Evolutionary conservation across 2,797 vertebrate species (phyloP), one percentile per base, ranked within the genome.

Genomic region (Varecia variegata): DNA sequence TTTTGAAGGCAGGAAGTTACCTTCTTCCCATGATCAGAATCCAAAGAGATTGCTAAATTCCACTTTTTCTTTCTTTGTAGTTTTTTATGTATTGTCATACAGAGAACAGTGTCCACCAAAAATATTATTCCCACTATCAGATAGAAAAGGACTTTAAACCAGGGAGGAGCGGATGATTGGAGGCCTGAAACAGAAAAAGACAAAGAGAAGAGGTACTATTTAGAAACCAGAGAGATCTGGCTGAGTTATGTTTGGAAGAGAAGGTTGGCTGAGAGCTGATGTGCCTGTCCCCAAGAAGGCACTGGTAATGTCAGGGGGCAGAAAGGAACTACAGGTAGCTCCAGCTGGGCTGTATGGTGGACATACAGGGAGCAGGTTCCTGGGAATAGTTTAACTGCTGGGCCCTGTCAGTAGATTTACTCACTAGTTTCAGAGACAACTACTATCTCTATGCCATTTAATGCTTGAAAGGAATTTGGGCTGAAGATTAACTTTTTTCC

Each of bases 91-190:
- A 93, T 92, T 47, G 43, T 82, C 35, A 82, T 10, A 65, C 9
- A 97, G 32, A 97, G 88, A 65, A 93, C 23, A 7, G 92, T 97
- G 74, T 74, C 38, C 60, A 79, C 76, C 88, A 96, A 79, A 88
- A 95, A 86, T 30, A 95, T 70, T n/a, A 86, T 47, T 62, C 87
- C 96, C 25, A 90, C 2, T 43, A 40, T 15, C 40, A 83, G 12
- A 73, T 76, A 90, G 73, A 96, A 97, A 77, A 95, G 21, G 35
- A 90, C 43, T 38, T 90, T 95, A 94, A 94, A 54, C 96, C 93
- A 94, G 38, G 23, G 15, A 70, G n/a, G 25, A 65, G 4, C 20
- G 38, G 54, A 15, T 74, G 81, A 18, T 30, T n/a, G 87, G 43
- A 2, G 21, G 2, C 71, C 97, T 98, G 90, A 40, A 88, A 96